Conservation (phyloP, 2,888 invertebrate species). For the Monoplex corrugatus region DNA sequence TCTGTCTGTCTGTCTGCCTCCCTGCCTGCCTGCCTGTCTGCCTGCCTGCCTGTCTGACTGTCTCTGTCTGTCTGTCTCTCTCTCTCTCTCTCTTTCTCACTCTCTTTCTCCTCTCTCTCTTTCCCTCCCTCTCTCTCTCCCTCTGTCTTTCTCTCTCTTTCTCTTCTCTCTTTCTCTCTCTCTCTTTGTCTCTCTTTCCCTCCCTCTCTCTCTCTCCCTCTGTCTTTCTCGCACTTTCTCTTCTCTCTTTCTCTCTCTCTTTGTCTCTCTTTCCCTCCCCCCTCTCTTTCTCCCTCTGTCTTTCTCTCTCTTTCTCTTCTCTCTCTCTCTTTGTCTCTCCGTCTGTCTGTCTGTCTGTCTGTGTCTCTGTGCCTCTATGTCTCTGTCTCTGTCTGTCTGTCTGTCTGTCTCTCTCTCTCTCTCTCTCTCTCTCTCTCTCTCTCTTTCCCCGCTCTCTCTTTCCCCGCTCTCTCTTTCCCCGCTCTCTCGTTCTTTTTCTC, state of each 20-base stretch:
- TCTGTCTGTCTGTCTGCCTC: neutral
- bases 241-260: neutral
- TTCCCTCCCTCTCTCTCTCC: neutral
- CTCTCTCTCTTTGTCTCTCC: no score
- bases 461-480: no score
- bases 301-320: neutral
- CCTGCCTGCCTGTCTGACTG: neutral
- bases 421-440: neutral
- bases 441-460: neutral
- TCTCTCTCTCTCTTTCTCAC: neutral
- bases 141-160: neutral
- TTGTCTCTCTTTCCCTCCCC: neutral
- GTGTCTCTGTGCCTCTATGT: neutral
- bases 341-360: no score
- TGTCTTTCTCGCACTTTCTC: neutral
- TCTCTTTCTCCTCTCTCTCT: neutral
- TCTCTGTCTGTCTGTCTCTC: neutral
- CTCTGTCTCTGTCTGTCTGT: neutral
- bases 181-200: no score
- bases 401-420: neutral
- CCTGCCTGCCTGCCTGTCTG: neutral
- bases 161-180: no score
- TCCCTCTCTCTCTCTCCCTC: no score
- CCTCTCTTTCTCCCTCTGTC: neutral
- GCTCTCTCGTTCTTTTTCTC: neutral